phyloP scores from a whole-genome alignment of 2,888 invertebrate species.

The Drosophila setosimentum region DNA sequence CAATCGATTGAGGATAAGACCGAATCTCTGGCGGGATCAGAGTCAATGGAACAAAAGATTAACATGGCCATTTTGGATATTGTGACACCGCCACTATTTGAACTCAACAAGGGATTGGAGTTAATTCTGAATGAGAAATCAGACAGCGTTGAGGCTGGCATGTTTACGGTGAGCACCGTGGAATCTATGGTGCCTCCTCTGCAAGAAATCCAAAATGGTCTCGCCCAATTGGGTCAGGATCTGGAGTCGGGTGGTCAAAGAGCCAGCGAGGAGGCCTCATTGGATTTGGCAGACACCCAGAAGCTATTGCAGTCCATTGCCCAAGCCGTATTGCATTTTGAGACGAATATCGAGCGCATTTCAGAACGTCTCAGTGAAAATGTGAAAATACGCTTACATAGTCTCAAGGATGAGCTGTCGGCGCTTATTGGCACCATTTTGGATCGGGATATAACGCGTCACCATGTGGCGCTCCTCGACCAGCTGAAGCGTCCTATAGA shows the following conservation, averaged over 20 bases:
- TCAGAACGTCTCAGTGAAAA: constrained; percentile 72
- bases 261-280: constrained; percentile 76
- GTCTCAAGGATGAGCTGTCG: constrained; percentile 86
- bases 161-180: constrained; percentile 85
- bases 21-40: constrained; percentile 70
- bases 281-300: constrained; percentile 84
- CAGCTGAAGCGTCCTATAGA: constrained; percentile 86
- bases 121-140: constrained; percentile 83
- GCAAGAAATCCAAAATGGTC: constrained; percentile 87
- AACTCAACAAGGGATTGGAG: constrained; percentile 88
- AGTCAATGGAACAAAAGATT: constrained; percentile 84
- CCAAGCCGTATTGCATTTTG: constrained; percentile 84
- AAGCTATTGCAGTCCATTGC: constrained; percentile 84
- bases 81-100: constrained; percentile 88
- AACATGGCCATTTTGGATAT: constrained; percentile 88
- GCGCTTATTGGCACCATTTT: constrained; percentile 87
- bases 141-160: constrained; percentile 78
- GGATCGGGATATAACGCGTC: constrained; percentile 84
- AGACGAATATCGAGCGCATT: constrained; percentile 84
- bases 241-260: constrained; percentile 83
- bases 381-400: constrained; percentile 80
- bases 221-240: constrained; percentile 86
- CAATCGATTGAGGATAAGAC: constrained; percentile 79
- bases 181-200: constrained; percentile 87
- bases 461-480: constrained; percentile 85